phyloP scores from a whole-genome alignment of 2,797 vertebrate genomes.

The Corythornis leucogaster region DNA sequence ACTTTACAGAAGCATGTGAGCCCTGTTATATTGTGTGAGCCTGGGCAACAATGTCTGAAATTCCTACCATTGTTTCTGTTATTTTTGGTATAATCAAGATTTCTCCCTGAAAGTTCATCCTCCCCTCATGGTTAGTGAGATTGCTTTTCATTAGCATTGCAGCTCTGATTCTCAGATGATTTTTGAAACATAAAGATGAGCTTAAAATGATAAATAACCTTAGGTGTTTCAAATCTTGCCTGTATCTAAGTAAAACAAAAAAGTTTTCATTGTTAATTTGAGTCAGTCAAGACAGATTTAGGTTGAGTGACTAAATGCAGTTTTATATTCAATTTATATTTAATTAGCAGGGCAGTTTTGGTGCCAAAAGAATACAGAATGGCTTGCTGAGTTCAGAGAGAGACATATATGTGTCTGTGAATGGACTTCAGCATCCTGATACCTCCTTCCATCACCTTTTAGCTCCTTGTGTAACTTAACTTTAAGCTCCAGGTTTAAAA shows the following conservation, averaged over 20 bases:
- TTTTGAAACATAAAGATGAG: neutral
- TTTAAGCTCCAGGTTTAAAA: neutral
- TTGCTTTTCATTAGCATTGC: neutral
- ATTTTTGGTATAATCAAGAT: neutral
- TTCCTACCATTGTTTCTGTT: neutral
- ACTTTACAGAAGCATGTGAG: neutral
- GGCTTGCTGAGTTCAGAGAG: neutral
- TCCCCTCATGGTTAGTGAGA: neutral
- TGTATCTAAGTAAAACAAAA: neutral
- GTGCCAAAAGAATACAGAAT: neutral
- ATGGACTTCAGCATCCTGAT: neutral
- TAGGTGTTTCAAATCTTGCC: neutral
- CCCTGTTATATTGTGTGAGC: neutral
- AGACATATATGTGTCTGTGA: neutral
- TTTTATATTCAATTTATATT: neutral
- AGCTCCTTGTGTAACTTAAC: neutral
- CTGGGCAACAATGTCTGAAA: neutral
- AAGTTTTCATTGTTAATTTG: neutral
- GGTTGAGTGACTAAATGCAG: neutral
- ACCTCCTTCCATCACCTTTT: neutral
- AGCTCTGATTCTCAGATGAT: neutral
- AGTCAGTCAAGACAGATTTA: neutral
- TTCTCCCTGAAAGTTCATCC: neutral
- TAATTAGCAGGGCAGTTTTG: neutral
- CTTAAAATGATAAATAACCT: neutral